A percentile compares a stretch with the other conserved stretches of the same genome.
phyloP scores from a whole-genome alignment of 2,888 invertebrate genomes.

The Ophion ventricosus region DNA sequence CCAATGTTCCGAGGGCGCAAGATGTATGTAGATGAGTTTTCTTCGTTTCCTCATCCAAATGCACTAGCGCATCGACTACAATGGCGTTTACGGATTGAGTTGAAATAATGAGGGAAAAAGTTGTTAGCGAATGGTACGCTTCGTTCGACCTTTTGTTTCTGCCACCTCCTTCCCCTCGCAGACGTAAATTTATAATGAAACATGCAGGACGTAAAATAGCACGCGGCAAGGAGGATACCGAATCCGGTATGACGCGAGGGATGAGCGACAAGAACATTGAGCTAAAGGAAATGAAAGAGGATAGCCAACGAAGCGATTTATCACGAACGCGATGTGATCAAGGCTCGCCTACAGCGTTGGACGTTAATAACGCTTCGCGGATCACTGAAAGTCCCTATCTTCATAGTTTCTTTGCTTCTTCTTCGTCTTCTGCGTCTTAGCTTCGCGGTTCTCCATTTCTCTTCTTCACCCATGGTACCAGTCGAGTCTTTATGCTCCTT shows the following conservation, averaged over 20 bases:
- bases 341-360: conserved; percentile 79
- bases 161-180: conserved; percentile 71
- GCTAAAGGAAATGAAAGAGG: conserved; percentile 52
- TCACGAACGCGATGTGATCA: conserved; percentile 81
- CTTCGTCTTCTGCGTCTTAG: conserved; percentile 47
- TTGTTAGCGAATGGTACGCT: conserved; percentile 28
- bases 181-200: conserved; percentile 80
- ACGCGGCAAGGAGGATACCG: conserved; percentile 63
- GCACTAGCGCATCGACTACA: background rate
- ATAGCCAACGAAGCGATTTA: conserved; percentile 78
- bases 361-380: conserved; percentile 81
- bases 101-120: conserved; percentile 25
- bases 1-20: too few species aligned
- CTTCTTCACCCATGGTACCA: conserved; percentile 41
- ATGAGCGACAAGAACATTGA: conserved; percentile 54
- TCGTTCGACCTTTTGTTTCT: conserved; percentile 36
- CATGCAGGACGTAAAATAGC: conserved; percentile 78
- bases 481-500: conserved; percentile 29
- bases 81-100: background rate
- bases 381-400: conserved; percentile 74
- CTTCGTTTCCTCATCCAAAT: background rate
- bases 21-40: conserved; percentile 57
- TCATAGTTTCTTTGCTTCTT: conserved; percentile 66
- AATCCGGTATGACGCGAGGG: conserved; percentile 55
- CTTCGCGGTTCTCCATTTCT: conserved; percentile 51